Base-by-base conservation (phyloP, 2,888 invertebrate genomes). In the Hydropsyche betteni region DNA sequence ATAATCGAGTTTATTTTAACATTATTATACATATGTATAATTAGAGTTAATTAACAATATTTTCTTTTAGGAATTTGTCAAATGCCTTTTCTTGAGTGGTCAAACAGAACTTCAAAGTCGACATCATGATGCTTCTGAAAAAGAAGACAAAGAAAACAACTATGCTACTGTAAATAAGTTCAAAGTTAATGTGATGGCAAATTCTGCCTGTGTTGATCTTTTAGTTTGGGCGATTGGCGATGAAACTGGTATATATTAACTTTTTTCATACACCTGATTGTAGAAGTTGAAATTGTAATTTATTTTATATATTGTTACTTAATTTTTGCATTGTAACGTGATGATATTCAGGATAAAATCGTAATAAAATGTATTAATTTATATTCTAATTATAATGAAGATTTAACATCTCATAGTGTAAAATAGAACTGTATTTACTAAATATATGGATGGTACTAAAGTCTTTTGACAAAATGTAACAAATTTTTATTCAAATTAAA, bases 151-250 rank as follows among this genome's bases (percentile, higher is more conserved):
- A 10, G 95, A 95, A 82, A 93, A 90, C 76, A 94, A 94, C 84
- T 93, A 88, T 81, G 91, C 92, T 0, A 91, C 93, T 0, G 93
- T 96, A 2, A 95, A 97, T 84, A 94, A 94, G 83, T 96, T 96
- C 83, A 96, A 96, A 87, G 92, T 97, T 52, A 97, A 97, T 82
- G 97, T 98, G 0, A 96, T 96, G 92, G 96, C 97, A 0, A 98
- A 98, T 86, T 97, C 98, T 0, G 97, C 97, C 0, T 99, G 98
- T 83, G 97, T 99, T 0, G 98, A 99, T 84, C 88, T 99, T 6
- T 89, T 99, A 1, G 98, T 99, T 44, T 99, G 99, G 99, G 97
- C 98, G 0, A 97, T 98, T 80, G 94, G 94, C 0, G 98, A 98
- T 84, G 98, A 98, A 88, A 94, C 95, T 82, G 97, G 97, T 96